A percentile compares a stretch with the other conserved stretches of the same genome.
Evolutionary conservation across 2,797 vertebrate species (phyloP).

Genomic region (Notolepis coatsorum): DNA sequence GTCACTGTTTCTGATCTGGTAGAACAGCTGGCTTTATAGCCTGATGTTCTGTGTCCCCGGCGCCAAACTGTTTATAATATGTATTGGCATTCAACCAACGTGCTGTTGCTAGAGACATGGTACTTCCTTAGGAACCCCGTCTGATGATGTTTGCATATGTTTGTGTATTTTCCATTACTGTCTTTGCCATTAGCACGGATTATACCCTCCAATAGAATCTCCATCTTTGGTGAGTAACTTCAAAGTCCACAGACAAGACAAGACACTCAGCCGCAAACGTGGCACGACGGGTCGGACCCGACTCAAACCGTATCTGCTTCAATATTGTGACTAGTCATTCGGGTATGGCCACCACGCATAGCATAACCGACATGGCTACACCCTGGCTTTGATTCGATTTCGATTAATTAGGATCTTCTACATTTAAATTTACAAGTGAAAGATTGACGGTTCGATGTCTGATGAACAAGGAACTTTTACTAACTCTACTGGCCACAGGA

Average conservation of each 20-base stretch:
- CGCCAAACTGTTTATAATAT: conserved; percentile 32
- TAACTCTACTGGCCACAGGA: no score
- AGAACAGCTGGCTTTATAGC: no score
- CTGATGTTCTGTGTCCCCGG: no score
- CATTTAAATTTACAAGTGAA: no score
- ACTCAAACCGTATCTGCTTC: background rate
- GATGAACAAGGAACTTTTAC: no score
- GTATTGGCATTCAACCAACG: conserved; percentile 39
- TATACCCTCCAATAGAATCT: conserved; percentile 23
- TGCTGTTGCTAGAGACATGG: conserved; percentile 56
- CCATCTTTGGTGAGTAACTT: conserved; percentile 15
- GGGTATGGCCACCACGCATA: background rate
- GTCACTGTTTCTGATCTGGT: no score
- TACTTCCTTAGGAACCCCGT: conserved; percentile 54
- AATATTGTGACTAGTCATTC: background rate
- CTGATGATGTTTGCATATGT: conserved; percentile 55
- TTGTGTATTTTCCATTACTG: conserved; percentile 54
- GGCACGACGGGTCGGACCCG: background rate
- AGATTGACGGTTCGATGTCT: no score
- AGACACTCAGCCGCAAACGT: background rate
- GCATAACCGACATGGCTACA: no score
- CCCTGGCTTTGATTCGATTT: no score
- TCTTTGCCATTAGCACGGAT: conserved; percentile 45
- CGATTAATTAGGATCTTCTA: no score
- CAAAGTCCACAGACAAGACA: background rate